Conservation (phyloP, 1,140 invertebrate species). For the Cotesia glomerata region DNA sequence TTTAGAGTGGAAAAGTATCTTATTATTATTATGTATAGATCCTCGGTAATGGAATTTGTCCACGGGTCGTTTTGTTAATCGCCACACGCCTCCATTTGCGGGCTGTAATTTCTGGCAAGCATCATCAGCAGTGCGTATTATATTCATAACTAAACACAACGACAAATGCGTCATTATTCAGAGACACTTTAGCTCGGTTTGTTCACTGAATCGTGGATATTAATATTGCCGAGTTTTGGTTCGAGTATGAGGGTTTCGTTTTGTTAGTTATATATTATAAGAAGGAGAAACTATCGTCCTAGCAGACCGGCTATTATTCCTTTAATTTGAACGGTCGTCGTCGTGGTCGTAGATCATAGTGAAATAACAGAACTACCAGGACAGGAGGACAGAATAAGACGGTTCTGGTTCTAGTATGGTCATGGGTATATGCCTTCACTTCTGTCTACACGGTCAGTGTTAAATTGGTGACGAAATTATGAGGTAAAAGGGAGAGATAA, state of each 20-base stretch:
- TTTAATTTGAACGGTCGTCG: slow-evolving; percentile 19
- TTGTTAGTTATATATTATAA: background rate
- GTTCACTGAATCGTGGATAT: background rate
- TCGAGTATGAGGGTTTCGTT: background rate
- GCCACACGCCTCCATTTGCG: slow-evolving; percentile 17
- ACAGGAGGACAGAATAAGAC: background rate
- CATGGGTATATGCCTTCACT: too few relatives aligned
- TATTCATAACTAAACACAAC: background rate
- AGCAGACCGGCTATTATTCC: slow-evolving; percentile 10
- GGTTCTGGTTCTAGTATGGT: too few relatives aligned
- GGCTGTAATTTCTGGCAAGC: too few relatives aligned
- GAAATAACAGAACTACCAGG: background rate
- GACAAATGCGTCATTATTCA: slow-evolving; percentile 16
- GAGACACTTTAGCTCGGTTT: slow-evolving; percentile 4
- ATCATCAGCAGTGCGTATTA: too few relatives aligned
- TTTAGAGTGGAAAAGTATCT: slow-evolving; percentile 16
- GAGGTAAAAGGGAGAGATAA: slow-evolving; percentile 7
- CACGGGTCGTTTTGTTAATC: background rate
- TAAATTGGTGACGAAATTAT: slow-evolving; percentile 15
- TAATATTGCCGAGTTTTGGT: too few relatives aligned
- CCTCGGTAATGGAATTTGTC: background rate
- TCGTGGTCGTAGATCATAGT: background rate
- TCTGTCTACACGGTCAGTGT: background rate
- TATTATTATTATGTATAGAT: too few relatives aligned
- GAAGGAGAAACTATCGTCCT: background rate